Conservation (phyloP, 2,888 invertebrate genomes). For the Erynnis tages region DNA sequence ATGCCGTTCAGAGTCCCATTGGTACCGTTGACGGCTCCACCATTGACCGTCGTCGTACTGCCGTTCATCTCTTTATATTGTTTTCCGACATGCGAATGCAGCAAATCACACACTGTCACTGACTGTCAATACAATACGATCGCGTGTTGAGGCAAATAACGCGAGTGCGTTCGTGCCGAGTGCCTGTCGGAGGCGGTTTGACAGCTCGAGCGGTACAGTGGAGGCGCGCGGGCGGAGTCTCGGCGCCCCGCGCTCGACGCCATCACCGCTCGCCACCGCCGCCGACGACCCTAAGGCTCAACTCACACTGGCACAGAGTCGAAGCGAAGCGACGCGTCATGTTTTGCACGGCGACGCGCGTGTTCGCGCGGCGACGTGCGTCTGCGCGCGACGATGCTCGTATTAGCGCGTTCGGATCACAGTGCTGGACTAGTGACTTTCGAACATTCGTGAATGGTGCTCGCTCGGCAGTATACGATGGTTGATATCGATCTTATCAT, state of each 20-base stretch:
- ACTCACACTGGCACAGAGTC: too few relatives aligned
- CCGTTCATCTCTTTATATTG: slow-evolving; percentile 74
- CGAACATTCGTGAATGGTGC: too few relatives aligned
- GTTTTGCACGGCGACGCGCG: too few relatives aligned
- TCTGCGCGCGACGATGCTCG: too few relatives aligned
- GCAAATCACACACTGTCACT: slow-evolving; percentile 71
- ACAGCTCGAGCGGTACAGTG: slow-evolving; percentile 69
- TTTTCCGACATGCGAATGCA: slow-evolving; percentile 71
- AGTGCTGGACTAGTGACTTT: too few relatives aligned
- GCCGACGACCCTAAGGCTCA: slow-evolving; percentile 55
- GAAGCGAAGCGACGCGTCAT: too few relatives aligned
- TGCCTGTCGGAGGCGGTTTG: slow-evolving; percentile 80
- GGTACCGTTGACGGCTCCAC: slow-evolving; percentile 74
- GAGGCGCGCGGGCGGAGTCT: slow-evolving; percentile 69
- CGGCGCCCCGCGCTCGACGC: slow-evolving; percentile 52
- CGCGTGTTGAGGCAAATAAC: slow-evolving; percentile 58
- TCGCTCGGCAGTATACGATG: too few relatives aligned
- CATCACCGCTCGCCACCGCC: slow-evolving; percentile 48
- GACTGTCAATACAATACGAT: slow-evolving; percentile 64
- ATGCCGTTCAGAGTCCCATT: slow-evolving; percentile 70
- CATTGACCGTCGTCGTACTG: slow-evolving; percentile 78
- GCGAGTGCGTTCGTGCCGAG: slow-evolving; percentile 74
- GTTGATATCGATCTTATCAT: too few relatives aligned
- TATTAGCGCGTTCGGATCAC: too few relatives aligned
- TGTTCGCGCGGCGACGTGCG: too few relatives aligned